Conservation (phyloP, 2,797 vertebrate genomes). For the Spinibarbus caldwelli region DNA sequence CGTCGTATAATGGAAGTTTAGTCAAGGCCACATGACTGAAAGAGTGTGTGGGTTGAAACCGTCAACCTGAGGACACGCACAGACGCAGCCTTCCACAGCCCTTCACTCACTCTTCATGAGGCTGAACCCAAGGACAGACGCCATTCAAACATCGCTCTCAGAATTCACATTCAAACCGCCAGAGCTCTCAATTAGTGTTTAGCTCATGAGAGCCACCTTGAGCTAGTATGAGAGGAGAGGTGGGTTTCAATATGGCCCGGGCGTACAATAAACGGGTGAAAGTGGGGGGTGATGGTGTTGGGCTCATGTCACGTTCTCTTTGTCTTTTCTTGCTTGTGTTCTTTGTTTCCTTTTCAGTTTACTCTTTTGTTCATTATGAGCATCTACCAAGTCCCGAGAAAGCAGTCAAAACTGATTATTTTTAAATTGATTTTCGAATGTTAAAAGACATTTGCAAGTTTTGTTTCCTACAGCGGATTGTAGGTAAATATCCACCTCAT, state of each 20-base stretch:
- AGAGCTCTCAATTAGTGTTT: conserved; percentile 79
- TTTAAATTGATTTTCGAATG: neutral
- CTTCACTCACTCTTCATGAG: conserved; percentile 71
- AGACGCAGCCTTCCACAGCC: conserved; percentile 61
- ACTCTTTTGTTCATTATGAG: neutral
- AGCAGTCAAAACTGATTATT: neutral
- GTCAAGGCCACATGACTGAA: conserved; percentile 54
- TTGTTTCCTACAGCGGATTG: neutral
- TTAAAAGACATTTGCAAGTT: neutral
- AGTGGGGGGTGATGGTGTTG: conserved; percentile 50
- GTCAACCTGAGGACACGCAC: conserved; percentile 50
- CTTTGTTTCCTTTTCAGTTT: conserved; percentile 3
- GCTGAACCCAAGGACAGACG: conserved; percentile 73
- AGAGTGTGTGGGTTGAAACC: conserved; percentile 60
- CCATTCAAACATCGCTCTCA: conserved; percentile 73
- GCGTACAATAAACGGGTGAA: conserved; percentile 62
- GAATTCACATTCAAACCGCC: conserved; percentile 72
- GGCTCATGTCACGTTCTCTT: conserved; percentile 38
- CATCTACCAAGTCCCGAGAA: neutral
- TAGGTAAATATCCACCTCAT: neutral
- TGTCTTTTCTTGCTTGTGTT: conserved; percentile 13
- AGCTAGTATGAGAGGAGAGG: conserved; percentile 69
- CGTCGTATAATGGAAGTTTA: conserved; percentile 51
- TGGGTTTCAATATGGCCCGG: conserved; percentile 66
- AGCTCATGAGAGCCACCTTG: conserved; percentile 78